Evolutionary conservation across 1,140 invertebrate species (phyloP), one percentile per base, ranked within the genome.

Genomic region (Centruroides vittatus): DNA sequence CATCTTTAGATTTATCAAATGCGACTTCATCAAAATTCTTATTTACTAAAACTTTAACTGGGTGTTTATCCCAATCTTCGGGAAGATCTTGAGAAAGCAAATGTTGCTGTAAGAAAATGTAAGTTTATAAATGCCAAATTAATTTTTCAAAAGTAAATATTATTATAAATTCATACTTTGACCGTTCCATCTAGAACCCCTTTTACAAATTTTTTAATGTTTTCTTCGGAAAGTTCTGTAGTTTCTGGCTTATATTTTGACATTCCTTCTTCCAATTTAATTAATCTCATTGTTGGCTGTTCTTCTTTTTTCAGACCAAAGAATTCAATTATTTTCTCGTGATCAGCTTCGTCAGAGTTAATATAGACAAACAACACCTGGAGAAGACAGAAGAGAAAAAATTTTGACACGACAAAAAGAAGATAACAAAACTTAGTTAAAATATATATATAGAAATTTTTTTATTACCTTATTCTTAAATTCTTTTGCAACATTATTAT

Each of bases 281-380:
- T 98, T 54, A 99, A 78, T 69, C 97, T 84, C 72, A 96, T 87
- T 9, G 88, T 82, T 11, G 97, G 96, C 10, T 91, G 81, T 70
- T 98, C 89, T 23, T 87, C 84, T 69, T 88, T 87, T 76, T 90
- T 93, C 82, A 98, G 86, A 66, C 96, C 96, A 74, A 99, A 99
- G 89, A 96, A 99, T 78, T 99, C 96, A 69, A 98, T 80, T 72
- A 99, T 98, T 71, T 94, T 84, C 66, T 86, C 83, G 74, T 99
- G 95, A 71, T 99, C 96, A 73, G 93, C 86, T 74, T 97, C 89
- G 71, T 92, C 90, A 51, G 88, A 84, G 75, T 99, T 86, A 72
- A 99, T 93, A 60, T 87, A 90, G 10, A 99, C 94, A 70, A 97
- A 96, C 61, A 99, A 81, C 60, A 89, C 77, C 81, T 85, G 65